These are phyloP conservation scores for Borostomias antarcticus DNA, from an alignment of 2,797 vertebrate genomes.

Conservation along the genomic window DNA sequence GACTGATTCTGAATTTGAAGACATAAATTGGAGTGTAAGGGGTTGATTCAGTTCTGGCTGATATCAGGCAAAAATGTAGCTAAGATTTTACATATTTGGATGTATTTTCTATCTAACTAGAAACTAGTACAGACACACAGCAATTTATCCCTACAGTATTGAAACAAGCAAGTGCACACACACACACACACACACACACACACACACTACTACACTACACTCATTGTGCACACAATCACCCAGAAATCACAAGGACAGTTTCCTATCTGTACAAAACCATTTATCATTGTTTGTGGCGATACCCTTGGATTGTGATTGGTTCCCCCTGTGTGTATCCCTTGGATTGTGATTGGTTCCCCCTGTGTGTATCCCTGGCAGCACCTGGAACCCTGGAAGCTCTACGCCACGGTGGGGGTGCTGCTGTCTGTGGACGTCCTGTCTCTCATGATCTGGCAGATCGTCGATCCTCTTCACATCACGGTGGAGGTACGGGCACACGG, in stretches of 20 bases:
- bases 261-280: not conserved
- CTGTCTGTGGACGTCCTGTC: slow-evolving; percentile 88
- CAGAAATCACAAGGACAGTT: too few species aligned
- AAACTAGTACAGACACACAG: too few species aligned
- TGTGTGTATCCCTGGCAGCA: too few species aligned
- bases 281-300: slow-evolving; percentile 48
- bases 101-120: too few species aligned
- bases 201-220: slow-evolving; percentile 3
- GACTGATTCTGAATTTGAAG: too few species aligned
- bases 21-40: too few species aligned
- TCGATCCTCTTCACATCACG: slow-evolving; percentile 89
- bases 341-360: slow-evolving; percentile 45
- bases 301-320: slow-evolving; percentile 56
- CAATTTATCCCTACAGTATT: not conserved
- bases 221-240: too few species aligned
- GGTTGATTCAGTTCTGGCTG: too few species aligned
- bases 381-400: slow-evolving; percentile 94
- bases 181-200: slow-evolving; percentile 36
- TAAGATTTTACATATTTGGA: too few species aligned
- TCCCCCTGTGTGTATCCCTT: too few species aligned
- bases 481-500: slow-evolving; percentile 80
- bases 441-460: slow-evolving; percentile 90
- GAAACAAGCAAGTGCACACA: too few species aligned
- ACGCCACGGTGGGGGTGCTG: slow-evolving; percentile 88
- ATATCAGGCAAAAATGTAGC: too few species aligned